A percentile compares a stretch with the other conserved stretches of the same genome.
Evolutionary conservation across 2,888 invertebrate genomes (phyloP).

Genomic region (Caenorhabditis sp.): DNA sequence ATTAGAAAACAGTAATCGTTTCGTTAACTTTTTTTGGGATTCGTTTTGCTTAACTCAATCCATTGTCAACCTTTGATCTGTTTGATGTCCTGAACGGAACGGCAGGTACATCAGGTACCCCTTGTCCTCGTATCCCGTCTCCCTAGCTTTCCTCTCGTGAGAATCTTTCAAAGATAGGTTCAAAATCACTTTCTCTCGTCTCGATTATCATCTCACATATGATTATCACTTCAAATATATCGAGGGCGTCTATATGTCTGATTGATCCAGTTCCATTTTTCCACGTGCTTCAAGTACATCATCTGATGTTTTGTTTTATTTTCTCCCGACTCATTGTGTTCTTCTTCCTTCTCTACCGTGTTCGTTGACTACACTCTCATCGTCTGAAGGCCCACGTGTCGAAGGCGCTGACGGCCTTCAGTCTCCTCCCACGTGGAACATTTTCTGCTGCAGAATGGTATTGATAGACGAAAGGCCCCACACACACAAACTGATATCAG

Average conservation of each 20-base stretch:
- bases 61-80: too few relatives aligned
- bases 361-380: constrained; percentile 33
- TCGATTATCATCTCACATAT: constrained; percentile 1
- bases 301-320: constrained; percentile 29
- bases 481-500: constrained; percentile 16
- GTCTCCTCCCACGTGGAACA: constrained; percentile 60
- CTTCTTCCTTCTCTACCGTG: constrained; percentile 10
- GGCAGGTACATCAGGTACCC: neutral
- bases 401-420: constrained; percentile 7
- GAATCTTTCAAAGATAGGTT: constrained; percentile 18
- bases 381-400: constrained; percentile 45
- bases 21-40: too few relatives aligned
- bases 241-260: constrained; percentile 32
- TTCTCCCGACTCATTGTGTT: constrained; percentile 19
- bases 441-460: constrained; percentile 34
- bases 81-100: too few relatives aligned
- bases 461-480: constrained; percentile 27
- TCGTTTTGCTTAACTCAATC: too few relatives aligned
- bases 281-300: constrained; percentile 49
- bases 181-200: neutral
- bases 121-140: neutral
- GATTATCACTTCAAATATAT: neutral
- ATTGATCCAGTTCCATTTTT: constrained; percentile 16
- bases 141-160: neutral
- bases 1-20: too few relatives aligned